Evolutionary conservation across 2,113 vertebrate genomes (phyloP).

Genomic region (Cardinalis cardinalis): DNA sequence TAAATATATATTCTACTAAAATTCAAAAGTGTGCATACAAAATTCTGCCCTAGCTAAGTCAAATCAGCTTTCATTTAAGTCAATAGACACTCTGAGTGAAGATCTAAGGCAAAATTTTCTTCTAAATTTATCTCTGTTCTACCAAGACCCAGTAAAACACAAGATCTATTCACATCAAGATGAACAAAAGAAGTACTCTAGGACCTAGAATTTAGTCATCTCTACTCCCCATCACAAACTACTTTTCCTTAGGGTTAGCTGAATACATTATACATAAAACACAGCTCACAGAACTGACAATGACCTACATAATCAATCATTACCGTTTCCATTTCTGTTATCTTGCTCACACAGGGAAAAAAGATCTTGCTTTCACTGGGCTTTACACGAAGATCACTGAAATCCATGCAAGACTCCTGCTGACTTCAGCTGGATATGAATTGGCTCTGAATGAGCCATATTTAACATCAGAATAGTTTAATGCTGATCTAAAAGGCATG

Average conservation of each 20-base stretch:
- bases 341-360: background rate
- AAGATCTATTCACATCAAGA: background rate
- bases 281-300: background rate
- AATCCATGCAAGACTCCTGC: background rate
- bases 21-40: background rate
- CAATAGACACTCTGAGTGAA: background rate
- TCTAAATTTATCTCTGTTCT: background rate
- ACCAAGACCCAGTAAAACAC: background rate
- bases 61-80: slow-evolving; percentile 22
- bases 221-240: background rate
- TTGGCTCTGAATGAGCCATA: background rate
- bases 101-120: slow-evolving; percentile 2
- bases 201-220: background rate
- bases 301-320: slow-evolving; percentile 41
- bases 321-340: background rate
- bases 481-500: background rate
- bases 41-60: background rate
- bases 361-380: background rate
- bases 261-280: background rate
- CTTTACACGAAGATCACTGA: background rate
- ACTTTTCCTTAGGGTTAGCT: background rate
- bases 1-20: background rate
- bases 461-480: background rate
- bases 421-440: background rate
- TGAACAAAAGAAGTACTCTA: background rate